Evolutionary conservation across 37 sponge, comb jelly and placozoan species (phyloP), one percentile per base, ranked within the genome.

Genomic region (Tethya wilhelma): DNA sequence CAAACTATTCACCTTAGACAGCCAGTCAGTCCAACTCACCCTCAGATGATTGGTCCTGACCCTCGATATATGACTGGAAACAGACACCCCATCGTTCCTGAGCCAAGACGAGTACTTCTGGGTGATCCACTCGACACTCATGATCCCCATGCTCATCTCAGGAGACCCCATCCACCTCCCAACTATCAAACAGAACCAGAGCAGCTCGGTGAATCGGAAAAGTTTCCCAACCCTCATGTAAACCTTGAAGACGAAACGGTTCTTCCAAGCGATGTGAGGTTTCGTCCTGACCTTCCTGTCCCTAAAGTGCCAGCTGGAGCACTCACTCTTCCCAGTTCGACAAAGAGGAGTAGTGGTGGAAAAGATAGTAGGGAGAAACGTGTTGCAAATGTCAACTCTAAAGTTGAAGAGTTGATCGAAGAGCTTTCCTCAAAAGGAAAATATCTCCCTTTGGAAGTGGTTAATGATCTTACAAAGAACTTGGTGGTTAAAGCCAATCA

Each of bases 361-460:
- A 31, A 29, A 38, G 63, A 40, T 3, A 77, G 40, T 11, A 44
- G 40, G 49, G 28, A 68, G 33, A 23, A 37, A 17, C 63, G 32
- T 4, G 40, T 80, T 37, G 34, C 31, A 44, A 42, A 58, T 14
- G 34, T 83, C 1, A 73, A 74, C 32, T n/a, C 64, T 33, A 45
- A 64, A 38, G 22, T 72, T 11, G 65, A 79, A 9, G 66, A 40
- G 19, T 33, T 72, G 2, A 86, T 79, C 38, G 41, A 63, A 19
- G 53, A 71, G 1, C 64, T 86, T 1, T 71, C 79, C 29, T 73
- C 73, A 2, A 65, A 59, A 20, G 79, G 79, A 1, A 86, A 86
- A 57, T 79, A 66, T 71, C 38, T 86, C 20, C 79, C 79, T 0
- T 12, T 22, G 9, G 6, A 59, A 0, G 42, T 66, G 0, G 74